Evolutionary conservation across 1,140 invertebrate species (phyloP), one percentile per base, ranked within the genome.

Genomic region (Goniozus legneri): DNA sequence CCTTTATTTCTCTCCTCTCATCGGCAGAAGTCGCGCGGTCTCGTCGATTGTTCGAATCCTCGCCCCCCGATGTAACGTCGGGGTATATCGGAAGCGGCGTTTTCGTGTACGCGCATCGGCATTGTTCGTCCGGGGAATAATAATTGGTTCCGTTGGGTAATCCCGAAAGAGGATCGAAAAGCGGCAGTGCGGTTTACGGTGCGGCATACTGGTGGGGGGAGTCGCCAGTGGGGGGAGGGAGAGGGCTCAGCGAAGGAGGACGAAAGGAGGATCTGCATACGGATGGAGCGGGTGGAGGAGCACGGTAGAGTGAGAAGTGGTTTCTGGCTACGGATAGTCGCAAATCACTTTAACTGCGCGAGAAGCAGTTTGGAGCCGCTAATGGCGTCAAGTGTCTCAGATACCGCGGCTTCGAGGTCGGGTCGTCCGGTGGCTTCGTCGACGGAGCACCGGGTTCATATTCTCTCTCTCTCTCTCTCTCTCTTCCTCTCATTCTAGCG

Each of bases 341-440:
- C 69, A 75, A 76, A 73, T 75, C 72, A 73, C 72, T 73, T 73
- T 73, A 73, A 73, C 67, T 71, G 69, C 69, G 56, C 57, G 60
- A 60, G 62, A 56, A 69, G 71, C 67, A 70, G 69, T 75, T 76
- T 73, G 56, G 66, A 71, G 69, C 59, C 67, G 64, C 62, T 76
- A 75, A 73, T 75, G 67, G 72, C 71, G 62, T 75, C 69, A 75
- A 75, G 70, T 72, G 65, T 72, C 69, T 73, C 65, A 64, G 65
- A 71, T 73, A 72, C 64, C 61, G 60, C 54, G 50, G 66, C 62
- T 63, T 60, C 55, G 33, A 59, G 57, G 56, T 68, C 50, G 54
- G 60, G 64, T 57, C 51, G 36, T 64, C 60, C 65, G 58, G 52
- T 63, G 47, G 54, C 54, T 60, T 48, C 47, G 8, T 35, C 35